Conservation (phyloP, 2,113 vertebrate species). For the Ornithorhynchus anatinus region DNA sequence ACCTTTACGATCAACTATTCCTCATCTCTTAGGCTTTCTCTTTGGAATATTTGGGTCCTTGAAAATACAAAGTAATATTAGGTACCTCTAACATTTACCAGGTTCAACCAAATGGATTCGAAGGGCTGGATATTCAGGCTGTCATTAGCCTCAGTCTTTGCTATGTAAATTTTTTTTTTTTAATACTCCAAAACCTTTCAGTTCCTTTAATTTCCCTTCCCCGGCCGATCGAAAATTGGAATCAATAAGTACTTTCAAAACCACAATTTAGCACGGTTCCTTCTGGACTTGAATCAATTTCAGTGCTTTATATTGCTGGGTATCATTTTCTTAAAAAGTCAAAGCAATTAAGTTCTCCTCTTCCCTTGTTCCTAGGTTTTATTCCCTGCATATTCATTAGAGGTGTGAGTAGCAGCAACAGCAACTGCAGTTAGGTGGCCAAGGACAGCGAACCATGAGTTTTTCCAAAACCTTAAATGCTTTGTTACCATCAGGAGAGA, state of each 20-base stretch:
- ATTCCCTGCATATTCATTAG: too few species aligned
- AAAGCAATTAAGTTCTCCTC: neutral
- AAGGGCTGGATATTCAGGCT: neutral
- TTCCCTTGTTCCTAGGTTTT: neutral
- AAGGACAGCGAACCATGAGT: neutral
- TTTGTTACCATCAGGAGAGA: neutral
- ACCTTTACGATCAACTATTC: neutral
- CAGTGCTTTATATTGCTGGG: neutral
- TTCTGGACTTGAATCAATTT: neutral
- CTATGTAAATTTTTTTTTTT: constrained; percentile 10
- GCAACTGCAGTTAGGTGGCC: neutral
- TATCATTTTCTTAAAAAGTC: too few species aligned
- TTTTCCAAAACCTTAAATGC: neutral
- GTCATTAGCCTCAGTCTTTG: neutral
- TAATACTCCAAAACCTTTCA: neutral
- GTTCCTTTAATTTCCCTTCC: neutral
- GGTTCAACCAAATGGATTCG: neutral
- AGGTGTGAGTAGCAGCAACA: neutral
- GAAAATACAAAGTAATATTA: neutral
- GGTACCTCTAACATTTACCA: neutral
- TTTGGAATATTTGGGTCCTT: neutral
- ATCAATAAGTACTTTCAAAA: neutral
- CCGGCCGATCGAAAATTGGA: neutral
- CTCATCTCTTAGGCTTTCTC: neutral
- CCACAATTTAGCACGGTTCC: neutral